Base-by-base conservation (phyloP, 1,140 invertebrate genomes). In the Spodoptera litura region DNA sequence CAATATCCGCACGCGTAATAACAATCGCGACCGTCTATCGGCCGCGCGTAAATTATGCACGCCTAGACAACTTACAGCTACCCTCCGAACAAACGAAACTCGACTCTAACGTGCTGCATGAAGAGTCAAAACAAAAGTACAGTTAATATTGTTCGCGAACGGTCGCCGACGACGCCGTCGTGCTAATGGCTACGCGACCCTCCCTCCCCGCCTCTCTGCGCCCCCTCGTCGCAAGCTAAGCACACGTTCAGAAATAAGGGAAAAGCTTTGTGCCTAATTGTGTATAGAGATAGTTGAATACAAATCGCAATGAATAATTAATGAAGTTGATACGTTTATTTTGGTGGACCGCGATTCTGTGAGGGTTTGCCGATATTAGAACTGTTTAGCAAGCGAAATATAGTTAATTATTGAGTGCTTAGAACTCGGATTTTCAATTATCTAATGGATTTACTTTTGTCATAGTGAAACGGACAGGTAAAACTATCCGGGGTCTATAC, bases 41-140 rank as follows among this genome's bases (percentile, higher is more conserved):
- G 87, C 87, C 88, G 87, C 91, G 91, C 91, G 90, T 93, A 92
- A 93, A 93, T 93, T 93, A 92, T 93, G 90, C 89, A 92, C 86
- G 79, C 78, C 78, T 78, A 53, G 72, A 78, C 81, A 83, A 49
- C 79, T 78, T 58, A 55, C 70, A 61, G 64, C 77, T 81, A 81
- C 81, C 66, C 78, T 20, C 35, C 11, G 70, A 64, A 68, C 78
- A 59, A n/a, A 8, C 25, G 8, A 85, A 83, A 78, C 10, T 61
- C n/a, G 62, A 83, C 83, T 79, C 55, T 87, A 85, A 38, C 0
- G 0, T 0, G 0, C 49, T 2, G 35, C 8, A 38, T 71, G 85
- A 89, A 79, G 72, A 62, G 59, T 68, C 31, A 66, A 62, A 56
- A 9, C 49, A 44, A 13, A 11, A 51, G 72, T 20, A 70, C 25